Base-by-base conservation (phyloP, 2,113 vertebrate genomes). In the Carlito syrichta region DNA sequence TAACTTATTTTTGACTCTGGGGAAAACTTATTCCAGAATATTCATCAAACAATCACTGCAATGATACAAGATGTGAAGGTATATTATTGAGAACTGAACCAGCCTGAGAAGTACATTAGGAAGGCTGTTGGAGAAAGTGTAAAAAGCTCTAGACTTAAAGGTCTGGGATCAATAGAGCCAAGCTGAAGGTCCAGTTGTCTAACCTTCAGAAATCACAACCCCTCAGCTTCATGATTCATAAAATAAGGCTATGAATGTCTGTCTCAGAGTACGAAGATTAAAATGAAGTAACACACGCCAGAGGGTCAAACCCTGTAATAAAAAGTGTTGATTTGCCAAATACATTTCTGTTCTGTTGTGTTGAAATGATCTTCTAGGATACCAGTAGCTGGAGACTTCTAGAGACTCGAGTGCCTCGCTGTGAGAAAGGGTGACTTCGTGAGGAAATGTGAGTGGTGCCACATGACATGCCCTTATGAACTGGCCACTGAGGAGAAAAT, bases 1-100 rank as follows among this genome's bases (percentile, higher is more conserved):
- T 89, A 62, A 58, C 96, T 97, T 96, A 4, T 5, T 95, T 95
- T 96, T 97, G 45, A 40, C 60, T 88, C 87, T 97, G 35, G 90
- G 91, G 96, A 97, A 94, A 96, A 86, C 3, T 68, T 92, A 86
- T 76, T 91, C 27, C 23, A 86, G 63, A 94, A 45, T 83, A 30
- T 91, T 66, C 74, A 43, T 6, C 66, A 45, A 91, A 16, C 10
- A 88, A 43, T 97, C 62, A 23, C 23, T 85, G 27, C 1, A 35
- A 40, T 20, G 27, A 82, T 86, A 73, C 27, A 45, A 32, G 86
- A 84, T 48, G 17, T 76, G 40, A 94, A 92, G 93, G 17, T 84
- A 14, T 48, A 13, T 58, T 81, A 43, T 88, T n/a, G 50, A 83
- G 56, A 94, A 81, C 6, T 6, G 30, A 96, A 38, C 22, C 63